These are phyloP conservation scores for Borostomias antarcticus DNA, from an alignment of 2,797 vertebrate genomes.

Conservation along the genomic window DNA sequence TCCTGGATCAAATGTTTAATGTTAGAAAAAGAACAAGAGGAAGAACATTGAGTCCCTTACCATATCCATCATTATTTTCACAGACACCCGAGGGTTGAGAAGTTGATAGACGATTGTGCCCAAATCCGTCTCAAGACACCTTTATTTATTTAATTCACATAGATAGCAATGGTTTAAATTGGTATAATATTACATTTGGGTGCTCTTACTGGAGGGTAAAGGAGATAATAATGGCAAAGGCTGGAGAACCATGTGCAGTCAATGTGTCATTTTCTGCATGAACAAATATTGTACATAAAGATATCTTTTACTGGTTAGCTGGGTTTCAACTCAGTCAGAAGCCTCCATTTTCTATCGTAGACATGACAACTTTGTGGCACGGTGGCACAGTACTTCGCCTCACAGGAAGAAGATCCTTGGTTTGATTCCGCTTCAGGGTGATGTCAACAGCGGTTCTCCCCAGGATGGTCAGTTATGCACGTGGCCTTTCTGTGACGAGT, in stretches of 20 bases:
- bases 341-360: neutral
- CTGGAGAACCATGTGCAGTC: no score
- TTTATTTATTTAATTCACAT: slow-evolving; percentile 38
- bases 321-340: no score
- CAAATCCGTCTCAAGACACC: slow-evolving; percentile 37
- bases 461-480: no score
- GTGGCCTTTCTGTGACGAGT: no score
- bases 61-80: slow-evolving; percentile 51
- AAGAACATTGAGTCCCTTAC: slow-evolving; percentile 35
- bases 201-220: slow-evolving; percentile 15
- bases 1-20: slow-evolving; percentile 35
- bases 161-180: slow-evolving; percentile 30
- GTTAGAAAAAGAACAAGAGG: slow-evolving; percentile 43
- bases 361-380: no score
- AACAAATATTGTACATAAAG: no score
- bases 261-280: no score
- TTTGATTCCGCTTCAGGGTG: no score
- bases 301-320: no score
- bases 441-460: no score
- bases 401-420: neutral
- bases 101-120: slow-evolving; percentile 21
- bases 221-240: no score
- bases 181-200: slow-evolving; percentile 3
- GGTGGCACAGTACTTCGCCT: neutral
- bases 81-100: slow-evolving; percentile 34